These are phyloP conservation scores for Tenthredo livida DNA, from an alignment of 2,888 invertebrate species.

Conservation along the genomic window DNA sequence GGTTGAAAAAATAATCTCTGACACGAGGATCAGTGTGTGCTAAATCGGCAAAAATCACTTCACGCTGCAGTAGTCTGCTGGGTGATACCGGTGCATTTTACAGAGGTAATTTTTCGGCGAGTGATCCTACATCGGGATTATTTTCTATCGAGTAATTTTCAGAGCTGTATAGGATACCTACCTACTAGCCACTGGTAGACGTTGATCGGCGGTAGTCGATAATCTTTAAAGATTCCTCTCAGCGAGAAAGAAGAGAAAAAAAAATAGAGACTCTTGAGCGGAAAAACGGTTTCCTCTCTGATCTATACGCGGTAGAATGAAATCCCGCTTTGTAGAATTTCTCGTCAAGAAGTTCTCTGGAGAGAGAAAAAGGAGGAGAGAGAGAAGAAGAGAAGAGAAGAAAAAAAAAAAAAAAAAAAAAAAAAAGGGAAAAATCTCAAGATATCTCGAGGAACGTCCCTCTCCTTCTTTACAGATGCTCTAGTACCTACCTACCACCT, in stretches of 20 bases:
- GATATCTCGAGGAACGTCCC: slow-evolving; percentile 19
- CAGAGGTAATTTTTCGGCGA: background rate
- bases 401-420: background rate
- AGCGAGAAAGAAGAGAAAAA: background rate
- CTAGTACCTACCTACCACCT: background rate
- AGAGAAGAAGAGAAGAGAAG: too few species aligned
- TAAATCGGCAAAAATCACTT: background rate
- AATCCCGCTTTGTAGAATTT: slow-evolving; percentile 30
- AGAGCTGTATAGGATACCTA: background rate
- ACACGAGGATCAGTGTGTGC: background rate
- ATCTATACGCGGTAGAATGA: slow-evolving; percentile 21
- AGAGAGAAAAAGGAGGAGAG: background rate
- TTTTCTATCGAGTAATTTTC: background rate
- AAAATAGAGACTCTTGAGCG: slow-evolving; percentile 10
- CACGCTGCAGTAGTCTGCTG: background rate
- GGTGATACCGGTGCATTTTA: background rate
- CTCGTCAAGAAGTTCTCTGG: background rate
- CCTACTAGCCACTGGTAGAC: background rate
- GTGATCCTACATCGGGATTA: background rate
- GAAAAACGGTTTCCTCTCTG: slow-evolving; percentile 22
- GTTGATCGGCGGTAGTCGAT: slow-evolving; percentile 16
- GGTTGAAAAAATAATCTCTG: background rate
- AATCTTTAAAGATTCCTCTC: slow-evolving; percentile 20
- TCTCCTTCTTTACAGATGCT: background rate
- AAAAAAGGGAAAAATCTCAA: background rate